A percentile compares a stretch with the other conserved stretches of the same genome.
Conservation (phyloP, 1,140 invertebrate species). For the Drosophila murphyi region DNA sequence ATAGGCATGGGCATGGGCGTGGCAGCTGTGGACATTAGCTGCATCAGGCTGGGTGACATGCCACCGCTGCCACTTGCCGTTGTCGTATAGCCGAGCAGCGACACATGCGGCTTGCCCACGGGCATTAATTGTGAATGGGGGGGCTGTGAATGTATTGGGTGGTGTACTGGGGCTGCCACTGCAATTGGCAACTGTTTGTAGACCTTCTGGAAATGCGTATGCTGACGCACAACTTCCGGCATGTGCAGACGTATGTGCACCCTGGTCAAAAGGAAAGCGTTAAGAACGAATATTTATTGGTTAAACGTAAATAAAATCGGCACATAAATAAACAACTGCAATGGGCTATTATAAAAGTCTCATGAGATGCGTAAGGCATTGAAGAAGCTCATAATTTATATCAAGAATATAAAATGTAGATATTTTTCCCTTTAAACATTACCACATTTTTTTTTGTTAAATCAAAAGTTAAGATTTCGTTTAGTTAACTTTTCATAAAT, state of each 20-base stretch:
- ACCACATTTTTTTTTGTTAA: too few relatives aligned
- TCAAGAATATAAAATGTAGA: too few relatives aligned
- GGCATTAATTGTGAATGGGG: not conserved
- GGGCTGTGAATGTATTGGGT: not conserved
- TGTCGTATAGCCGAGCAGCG: constrained; percentile 71
- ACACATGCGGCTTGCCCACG: constrained; percentile 61
- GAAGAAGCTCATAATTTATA: too few relatives aligned
- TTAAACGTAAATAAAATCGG: not conserved
- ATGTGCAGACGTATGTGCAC: constrained; percentile 79
- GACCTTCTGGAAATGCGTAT: constrained; percentile 71
- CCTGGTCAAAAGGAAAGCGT: constrained; percentile 21
- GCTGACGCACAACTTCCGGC: constrained; percentile 73
- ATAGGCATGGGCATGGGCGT: constrained; percentile 40
- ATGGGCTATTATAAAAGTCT: not conserved
- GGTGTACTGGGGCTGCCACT: not conserved
- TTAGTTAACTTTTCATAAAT: too few relatives aligned
- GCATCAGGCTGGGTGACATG: constrained; percentile 60
- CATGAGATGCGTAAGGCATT: too few relatives aligned
- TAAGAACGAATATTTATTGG: not conserved
- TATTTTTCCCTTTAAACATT: too few relatives aligned
- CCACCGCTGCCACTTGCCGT: constrained; percentile 54
- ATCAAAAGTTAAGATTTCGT: too few relatives aligned
- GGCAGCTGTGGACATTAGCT: constrained; percentile 55
- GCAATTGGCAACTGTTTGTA: constrained; percentile 53
- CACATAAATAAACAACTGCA: not conserved